phyloP scores from a whole-genome alignment of 2,113 vertebrate genomes.

The Butorides virescens region DNA sequence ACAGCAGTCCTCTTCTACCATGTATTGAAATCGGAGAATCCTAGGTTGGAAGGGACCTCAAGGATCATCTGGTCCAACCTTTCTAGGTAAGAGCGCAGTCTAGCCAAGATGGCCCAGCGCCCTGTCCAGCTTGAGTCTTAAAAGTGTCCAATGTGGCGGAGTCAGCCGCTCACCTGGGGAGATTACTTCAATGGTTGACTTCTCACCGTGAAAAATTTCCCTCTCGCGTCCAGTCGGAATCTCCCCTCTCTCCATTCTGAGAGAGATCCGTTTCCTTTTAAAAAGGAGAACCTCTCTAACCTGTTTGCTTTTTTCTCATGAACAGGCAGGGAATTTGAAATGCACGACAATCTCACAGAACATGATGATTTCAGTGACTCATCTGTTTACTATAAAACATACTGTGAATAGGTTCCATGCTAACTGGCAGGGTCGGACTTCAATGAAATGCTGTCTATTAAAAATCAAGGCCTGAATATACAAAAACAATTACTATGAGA shows the following conservation, averaged over 20 bases:
- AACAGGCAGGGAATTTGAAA: slow-evolving; percentile 6
- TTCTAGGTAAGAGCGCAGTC: no score
- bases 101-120: no score
- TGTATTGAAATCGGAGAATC: background rate
- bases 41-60: no score
- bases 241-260: background rate
- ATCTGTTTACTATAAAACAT: background rate
- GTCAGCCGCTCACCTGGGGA: no score
- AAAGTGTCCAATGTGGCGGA: no score
- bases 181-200: no score
- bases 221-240: no score
- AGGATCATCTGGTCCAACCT: no score
- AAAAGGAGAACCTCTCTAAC: background rate
- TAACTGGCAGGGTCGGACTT: background rate
- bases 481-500: background rate
- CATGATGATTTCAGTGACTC: background rate
- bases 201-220: no score
- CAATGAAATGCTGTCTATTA: background rate
- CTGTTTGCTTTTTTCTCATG: background rate
- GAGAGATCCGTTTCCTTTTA: background rate
- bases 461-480: background rate
- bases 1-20: background rate
- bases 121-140: no score
- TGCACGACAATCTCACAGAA: background rate
- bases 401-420: background rate